Evolutionary conservation across 2,888 invertebrate genomes (phyloP).

Genomic region (Stenodera caucasica): DNA sequence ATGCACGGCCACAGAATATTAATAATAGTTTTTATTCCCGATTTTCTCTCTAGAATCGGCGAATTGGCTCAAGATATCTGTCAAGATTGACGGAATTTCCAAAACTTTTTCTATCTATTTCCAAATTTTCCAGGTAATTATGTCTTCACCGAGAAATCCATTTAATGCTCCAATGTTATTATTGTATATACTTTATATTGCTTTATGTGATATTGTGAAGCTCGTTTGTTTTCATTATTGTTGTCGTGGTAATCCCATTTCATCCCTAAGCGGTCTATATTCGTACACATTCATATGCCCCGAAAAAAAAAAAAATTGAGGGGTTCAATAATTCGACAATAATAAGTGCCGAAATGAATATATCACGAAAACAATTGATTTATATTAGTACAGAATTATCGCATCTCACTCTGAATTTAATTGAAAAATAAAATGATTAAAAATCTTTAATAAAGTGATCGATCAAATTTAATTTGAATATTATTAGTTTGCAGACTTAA

Average conservation of each 20-base stretch:
- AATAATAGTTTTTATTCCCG: no score
- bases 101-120: no score
- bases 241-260: slow-evolving; percentile 44
- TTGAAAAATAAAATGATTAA: no score
- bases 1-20: no score
- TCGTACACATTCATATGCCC: neutral
- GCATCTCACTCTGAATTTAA: no score
- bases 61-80: no score
- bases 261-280: slow-evolving; percentile 33
- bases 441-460: neutral
- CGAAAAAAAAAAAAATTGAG: neutral
- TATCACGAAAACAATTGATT: no score
- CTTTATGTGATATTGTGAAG: slow-evolving; percentile 43
- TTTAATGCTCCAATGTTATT: neutral
- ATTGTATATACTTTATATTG: slow-evolving; percentile 12
- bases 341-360: neutral
- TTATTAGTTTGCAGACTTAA: neutral
- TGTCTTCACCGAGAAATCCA: neutral
- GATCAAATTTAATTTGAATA: slow-evolving; percentile 5
- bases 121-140: neutral
- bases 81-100: no score
- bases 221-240: slow-evolving; percentile 49
- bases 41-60: no score
- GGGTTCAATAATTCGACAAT: neutral
- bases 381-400: no score